Conservation (phyloP, 2,888 invertebrate species). For the Leucophenga maculata region DNA sequence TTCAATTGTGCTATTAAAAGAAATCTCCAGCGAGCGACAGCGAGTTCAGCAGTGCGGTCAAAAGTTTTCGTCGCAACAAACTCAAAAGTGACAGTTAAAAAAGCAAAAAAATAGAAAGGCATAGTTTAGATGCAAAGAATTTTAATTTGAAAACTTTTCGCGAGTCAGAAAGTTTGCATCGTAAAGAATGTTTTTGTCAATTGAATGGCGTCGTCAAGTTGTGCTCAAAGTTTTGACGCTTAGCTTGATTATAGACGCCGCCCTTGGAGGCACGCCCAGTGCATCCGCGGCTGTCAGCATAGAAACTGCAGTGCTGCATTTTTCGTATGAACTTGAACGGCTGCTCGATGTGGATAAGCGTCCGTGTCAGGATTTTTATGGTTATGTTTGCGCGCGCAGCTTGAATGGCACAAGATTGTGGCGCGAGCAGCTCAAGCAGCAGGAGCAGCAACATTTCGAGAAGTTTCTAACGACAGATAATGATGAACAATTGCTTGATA, state of each 20-base stretch:
- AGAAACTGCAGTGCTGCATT: constrained; percentile 57
- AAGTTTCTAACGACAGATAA: constrained; percentile 52
- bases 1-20: background rate
- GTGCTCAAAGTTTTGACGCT: background rate
- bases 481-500: constrained; percentile 59
- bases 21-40: too few species aligned
- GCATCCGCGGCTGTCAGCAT: constrained; percentile 31
- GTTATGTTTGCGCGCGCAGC: constrained; percentile 62
- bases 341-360: constrained; percentile 53
- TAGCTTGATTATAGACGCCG: background rate
- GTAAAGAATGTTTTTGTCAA: background rate
- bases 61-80: background rate
- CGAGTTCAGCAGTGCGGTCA: background rate
- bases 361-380: constrained; percentile 68
- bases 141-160: constrained; percentile 38
- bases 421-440: constrained; percentile 45
- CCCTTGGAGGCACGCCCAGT: background rate
- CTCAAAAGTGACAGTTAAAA: background rate
- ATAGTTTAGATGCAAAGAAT: constrained; percentile 26
- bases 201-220: background rate
- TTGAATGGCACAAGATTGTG: constrained; percentile 47
- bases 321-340: constrained; percentile 59
- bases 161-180: background rate
- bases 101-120: too few species aligned
- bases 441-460: constrained; percentile 60